Evolutionary conservation across 2,888 invertebrate genomes (phyloP), one percentile per base, ranked within the genome.

Genomic region (Campoplex nolae): DNA sequence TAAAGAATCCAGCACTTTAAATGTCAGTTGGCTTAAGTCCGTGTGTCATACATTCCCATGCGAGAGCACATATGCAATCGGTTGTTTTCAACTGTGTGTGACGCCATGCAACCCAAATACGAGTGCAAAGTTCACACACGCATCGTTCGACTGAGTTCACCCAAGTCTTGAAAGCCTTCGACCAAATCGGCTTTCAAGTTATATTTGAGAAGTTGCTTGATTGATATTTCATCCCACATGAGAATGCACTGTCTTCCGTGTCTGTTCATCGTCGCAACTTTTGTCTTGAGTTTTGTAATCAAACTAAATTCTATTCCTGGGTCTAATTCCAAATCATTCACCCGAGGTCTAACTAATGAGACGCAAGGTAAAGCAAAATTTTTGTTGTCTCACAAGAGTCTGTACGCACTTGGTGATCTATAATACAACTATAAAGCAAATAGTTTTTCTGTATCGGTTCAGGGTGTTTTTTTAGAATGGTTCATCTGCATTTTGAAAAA

Each of bases 351-450:
- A 54, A 54, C 3, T n/a, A n/a, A 54, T 54, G 54, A 54, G 4
- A n/a, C 13, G 54, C 18, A 54, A 54, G n/a, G 54, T 54, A 54
- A 54, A 54, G 54, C n/a, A n/a, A 54, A 54, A n/a, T 88, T 73
- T 79, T 89, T 84, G 23, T 86, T 88, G n/a, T 86, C 86, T 45
- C 86, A 56, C 38, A 92, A 75, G 83, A 84, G 90, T 42, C 67
- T 76, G 81, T 92, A 93, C 3, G 89, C 86, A 18, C 88, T 81
- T 8, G 93, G 92, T 3, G 92, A 92, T 88, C 88, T 90, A 82
- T 92, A 90, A 89, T 85, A 92, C 65, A 92, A 77, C 32, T 88
- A 86, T 13, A 92, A 62, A 54, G 91, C 89, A 76, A 90, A 87
- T 70, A 90, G 85, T 86, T 90, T 90, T 87, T 92, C 91, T 28